Base-by-base conservation (phyloP, 2,113 vertebrate genomes). In the Muntiacus reevesi region DNA sequence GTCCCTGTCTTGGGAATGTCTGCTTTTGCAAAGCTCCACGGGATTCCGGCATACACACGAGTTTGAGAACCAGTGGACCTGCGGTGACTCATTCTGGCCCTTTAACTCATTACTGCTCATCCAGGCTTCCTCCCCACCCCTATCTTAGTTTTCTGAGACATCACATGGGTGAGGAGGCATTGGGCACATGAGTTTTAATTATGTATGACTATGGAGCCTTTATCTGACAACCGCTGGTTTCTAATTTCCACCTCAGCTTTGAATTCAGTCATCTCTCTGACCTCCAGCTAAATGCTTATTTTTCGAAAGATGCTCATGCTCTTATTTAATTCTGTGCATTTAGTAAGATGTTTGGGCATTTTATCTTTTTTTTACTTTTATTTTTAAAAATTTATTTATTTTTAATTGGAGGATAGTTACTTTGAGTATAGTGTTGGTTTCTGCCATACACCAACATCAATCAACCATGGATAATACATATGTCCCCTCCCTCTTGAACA, bases 111-210 rank as follows among this genome's bases (percentile, higher is more conserved):
- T 40, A 47, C 7, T 78, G 0, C 43, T 89, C 21, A 11, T 88
- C n/a, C 52, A 21, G 52, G 4, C 47, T 17, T 59, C 28, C 54
- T 36, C 40, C 47, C 43, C 0, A 12, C 2, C 16, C 25, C 55
- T 43, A 16, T 55, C 33, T 79, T 81, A 79, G 57, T 88, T 97
- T 93, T 76, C 40, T 1, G 40, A 89, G 62, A 16, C 16, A 16
- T 85, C 64, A 40, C 59, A 15, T 25, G 85, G 87, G 54, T 19
- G 23, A 79, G 74, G 84, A 79, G 81, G n/a, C 62, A 15, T 67
- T 81, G 52, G 83, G 40, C n/a, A 5, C 59, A 2, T 7, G 78
- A 76, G 54, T 88, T 97, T 97, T 87, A 96, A 96, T 97, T 95
- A 92, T 97, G 67, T 67, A 88, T 60, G 54, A 92, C 47, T 25